Evolutionary conservation across 2,797 vertebrate species (phyloP), one percentile per base, ranked within the genome.

Genomic region (Miopithecus talapoin): DNA sequence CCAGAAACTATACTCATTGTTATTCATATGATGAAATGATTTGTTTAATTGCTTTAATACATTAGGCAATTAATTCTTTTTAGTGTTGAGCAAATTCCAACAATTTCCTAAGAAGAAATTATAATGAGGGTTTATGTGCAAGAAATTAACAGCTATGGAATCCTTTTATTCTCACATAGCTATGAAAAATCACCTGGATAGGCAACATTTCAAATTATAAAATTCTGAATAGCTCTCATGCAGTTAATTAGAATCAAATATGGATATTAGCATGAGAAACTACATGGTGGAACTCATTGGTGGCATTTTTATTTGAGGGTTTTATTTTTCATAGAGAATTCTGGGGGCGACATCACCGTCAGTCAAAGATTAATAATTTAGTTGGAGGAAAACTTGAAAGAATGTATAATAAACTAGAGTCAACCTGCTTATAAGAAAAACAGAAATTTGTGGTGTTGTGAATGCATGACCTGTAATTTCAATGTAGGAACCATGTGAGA

Each of bases 61-160:
- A 97, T 97, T 97, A 94, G 97, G 84, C 95, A 98, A 98, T 98
- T 98, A 98, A 93, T 94, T 75, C 96, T 96, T 98, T 98, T 98
- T 96, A 97, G 48, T 91, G 85, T 97, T 97, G 95, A 98, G 94
- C 95, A 98, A 97, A 98, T 98, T 98, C 80, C 55, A 93, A 92
- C 87, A 96, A 84, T 98, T 98, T 98, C 89, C 95, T 97, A 95
- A 98, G 89, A 95, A 95, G 89, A 97, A 98, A 97, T 85, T 76
- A 94, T 97, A 97, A 84, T 96, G 93, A 96, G 97, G 53, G 30
- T 98, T 98, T 97, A 93, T 98, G 93, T 86, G 80, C 22, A 94
- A 94, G 76, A 97, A 97, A 96, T 95, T 90, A 94, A 79, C 94
- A 97, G 87, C 95, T 97, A 87, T 83, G 94, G 96, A 48, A 85